These are phyloP conservation scores for Calliopum simillimum DNA, from an alignment of 2,888 invertebrate genomes.

Conservation along the genomic window DNA sequence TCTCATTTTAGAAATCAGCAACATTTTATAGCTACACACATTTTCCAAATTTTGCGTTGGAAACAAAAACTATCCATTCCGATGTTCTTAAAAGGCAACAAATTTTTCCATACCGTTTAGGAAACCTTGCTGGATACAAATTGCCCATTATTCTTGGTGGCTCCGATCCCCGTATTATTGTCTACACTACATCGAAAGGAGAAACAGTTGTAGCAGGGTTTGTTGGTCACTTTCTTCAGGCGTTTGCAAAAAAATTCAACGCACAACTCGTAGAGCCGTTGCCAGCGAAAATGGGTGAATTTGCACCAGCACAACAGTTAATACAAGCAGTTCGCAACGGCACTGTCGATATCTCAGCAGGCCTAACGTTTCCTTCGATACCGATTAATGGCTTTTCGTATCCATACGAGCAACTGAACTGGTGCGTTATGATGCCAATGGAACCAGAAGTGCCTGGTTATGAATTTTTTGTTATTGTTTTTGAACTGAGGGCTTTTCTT, in stretches of 20 bases:
- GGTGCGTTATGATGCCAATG: slow-evolving; percentile 59
- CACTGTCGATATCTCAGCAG: slow-evolving; percentile 55
- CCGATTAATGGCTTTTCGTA: slow-evolving; percentile 49
- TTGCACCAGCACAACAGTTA: slow-evolving; percentile 47
- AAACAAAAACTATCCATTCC: slow-evolving; percentile 27
- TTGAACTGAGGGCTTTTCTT: slow-evolving; percentile 51
- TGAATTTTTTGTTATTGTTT: slow-evolving; percentile 55
- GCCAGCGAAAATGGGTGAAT: slow-evolving; percentile 33
- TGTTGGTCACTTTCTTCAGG: slow-evolving; percentile 53
- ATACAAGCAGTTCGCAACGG: slow-evolving; percentile 51
- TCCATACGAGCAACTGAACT: slow-evolving; percentile 53
- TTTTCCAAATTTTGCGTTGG: slow-evolving; percentile 54
- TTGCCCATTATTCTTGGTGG: slow-evolving; percentile 53
- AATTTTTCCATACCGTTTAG: slow-evolving; percentile 53
- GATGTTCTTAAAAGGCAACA: slow-evolving; percentile 4
- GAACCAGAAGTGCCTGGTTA: slow-evolving; percentile 55
- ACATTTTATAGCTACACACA: slow-evolving; percentile 53
- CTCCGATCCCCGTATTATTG: slow-evolving; percentile 54
- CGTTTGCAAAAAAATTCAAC: slow-evolving; percentile 55
- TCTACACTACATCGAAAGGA: slow-evolving; percentile 45
- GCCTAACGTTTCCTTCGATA: slow-evolving; percentile 44
- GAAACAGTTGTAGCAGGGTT: slow-evolving; percentile 49
- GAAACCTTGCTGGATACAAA: slow-evolving; percentile 50
- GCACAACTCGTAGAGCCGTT: slow-evolving; percentile 48
- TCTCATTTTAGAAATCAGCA: slow-evolving; percentile 42